These are phyloP conservation scores for Aplodontia rufa DNA, from an alignment of 2,113 vertebrate genomes.

Conservation along the genomic window DNA sequence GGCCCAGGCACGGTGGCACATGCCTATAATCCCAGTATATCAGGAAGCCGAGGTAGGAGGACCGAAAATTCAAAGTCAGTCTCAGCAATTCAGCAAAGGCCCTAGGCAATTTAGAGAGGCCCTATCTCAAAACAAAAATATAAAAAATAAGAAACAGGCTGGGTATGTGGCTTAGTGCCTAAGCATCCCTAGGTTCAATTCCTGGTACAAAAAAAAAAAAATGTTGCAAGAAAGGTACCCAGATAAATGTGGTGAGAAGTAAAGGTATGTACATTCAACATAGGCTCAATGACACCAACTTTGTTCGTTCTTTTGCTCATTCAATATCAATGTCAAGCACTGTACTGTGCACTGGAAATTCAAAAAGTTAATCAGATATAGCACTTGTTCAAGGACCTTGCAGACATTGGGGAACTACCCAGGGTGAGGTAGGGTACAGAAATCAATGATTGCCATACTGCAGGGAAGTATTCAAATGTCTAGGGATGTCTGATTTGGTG, in stretches of 20 bases:
- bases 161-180: too few species aligned
- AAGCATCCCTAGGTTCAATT: too few species aligned
- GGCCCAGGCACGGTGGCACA: too few species aligned
- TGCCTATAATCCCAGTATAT: too few species aligned
- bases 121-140: too few species aligned
- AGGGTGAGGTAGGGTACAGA: rapidly evolving
- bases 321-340: neutral
- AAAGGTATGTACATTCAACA: rapidly evolving
- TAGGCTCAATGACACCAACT: neutral
- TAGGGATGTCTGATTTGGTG: neutral
- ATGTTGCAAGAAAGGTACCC: neutral
- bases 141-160: too few species aligned
- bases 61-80: too few species aligned
- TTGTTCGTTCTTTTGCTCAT: neutral
- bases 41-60: too few species aligned
- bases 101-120: too few species aligned
- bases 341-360: neutral
- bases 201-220: too few species aligned
- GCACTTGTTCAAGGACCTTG: neutral
- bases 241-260: neutral
- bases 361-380: neutral
- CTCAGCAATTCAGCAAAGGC: too few species aligned
- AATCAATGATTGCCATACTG: neutral
- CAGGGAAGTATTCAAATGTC: neutral
- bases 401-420: neutral